Conservation (phyloP, 2,888 invertebrate genomes). For the Agrotis exclamationis region DNA sequence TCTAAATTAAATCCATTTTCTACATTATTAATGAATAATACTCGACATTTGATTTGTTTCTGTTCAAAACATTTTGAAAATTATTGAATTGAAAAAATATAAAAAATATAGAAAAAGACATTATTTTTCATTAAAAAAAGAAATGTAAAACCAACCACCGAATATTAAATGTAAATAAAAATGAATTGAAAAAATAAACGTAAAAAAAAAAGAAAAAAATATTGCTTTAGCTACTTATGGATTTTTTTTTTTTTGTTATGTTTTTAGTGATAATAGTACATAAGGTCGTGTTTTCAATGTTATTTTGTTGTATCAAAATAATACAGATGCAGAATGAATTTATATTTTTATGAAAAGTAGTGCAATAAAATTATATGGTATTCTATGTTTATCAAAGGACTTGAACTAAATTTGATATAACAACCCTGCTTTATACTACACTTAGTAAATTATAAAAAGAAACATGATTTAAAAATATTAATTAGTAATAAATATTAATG, state of each 20-base stretch:
- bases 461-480: no score
- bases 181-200: conserved; percentile 55
- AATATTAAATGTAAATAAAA: conserved; percentile 65
- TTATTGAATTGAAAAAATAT: conserved; percentile 38
- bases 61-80: conserved; percentile 35
- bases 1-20: conserved; percentile 45
- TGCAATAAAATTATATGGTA: conserved; percentile 59
- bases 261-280: conserved; percentile 66
- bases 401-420: background rate
- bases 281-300: conserved; percentile 67
- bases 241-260: conserved; percentile 66
- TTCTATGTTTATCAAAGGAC: background rate
- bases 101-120: conserved; percentile 56
- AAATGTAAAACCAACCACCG: conserved; percentile 65
- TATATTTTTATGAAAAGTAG: conserved; percentile 50
- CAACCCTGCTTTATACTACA: no score
- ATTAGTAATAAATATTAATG: no score
- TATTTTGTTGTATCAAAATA: conserved; percentile 65
- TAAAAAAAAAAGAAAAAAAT: conserved; percentile 51
- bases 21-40: conserved; percentile 51
- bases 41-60: conserved; percentile 49
- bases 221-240: conserved; percentile 66
- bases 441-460: no score
- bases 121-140: conserved; percentile 59
- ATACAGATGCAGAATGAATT: conserved; percentile 57